Base-by-base conservation (phyloP, 2,113 vertebrate species). In the Bucco capensis region DNA sequence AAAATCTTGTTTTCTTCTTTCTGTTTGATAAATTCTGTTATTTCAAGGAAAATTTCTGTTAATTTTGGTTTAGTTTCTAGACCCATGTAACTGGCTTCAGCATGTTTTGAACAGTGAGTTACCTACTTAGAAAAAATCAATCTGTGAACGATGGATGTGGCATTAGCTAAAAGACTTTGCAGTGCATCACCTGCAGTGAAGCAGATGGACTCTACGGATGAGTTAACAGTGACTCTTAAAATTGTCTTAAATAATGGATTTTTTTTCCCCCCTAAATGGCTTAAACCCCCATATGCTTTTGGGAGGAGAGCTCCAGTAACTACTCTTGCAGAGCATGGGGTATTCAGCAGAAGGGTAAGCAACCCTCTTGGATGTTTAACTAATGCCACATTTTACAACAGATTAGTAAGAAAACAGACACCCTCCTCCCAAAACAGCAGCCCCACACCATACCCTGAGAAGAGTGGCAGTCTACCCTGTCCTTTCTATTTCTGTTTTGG, bases 401-500 rank as follows among this genome's bases (percentile, higher is more conserved):
- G 7, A 30, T 21, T 21, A 86, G 10, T 2, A 70, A 70, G 65
- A 70, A 82, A 90, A 49, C 3, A 67, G 47, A 37, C 1, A 5
- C 1, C 3, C 3, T 1, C 3, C 9, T 2, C 13, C 6, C 10
- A 2, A 50, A 80, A 62, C 5, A 28, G 24, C 21, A 66, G 7
- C 21, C 23, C 28, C 28, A 22, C 5, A 2, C 15, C 0, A 0
- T 21, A 38, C 47, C 0, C 0, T 11, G 18, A 30, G 30, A 67
- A 88, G 33, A 73, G 37, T 47, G 16, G 61, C 25, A 64, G 65
- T 33, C 38, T 31, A 30, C 25, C 28, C 53, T 53, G 33, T 54
- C 37, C 9, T 19, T 86, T 70, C 13, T 24, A 46, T 75, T 61
- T 86, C 86, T 58, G 47, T 65, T 92, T 86, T 72, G 21, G 53